Conservation (phyloP, 2,113 vertebrate species). For the Felis chaus region DNA sequence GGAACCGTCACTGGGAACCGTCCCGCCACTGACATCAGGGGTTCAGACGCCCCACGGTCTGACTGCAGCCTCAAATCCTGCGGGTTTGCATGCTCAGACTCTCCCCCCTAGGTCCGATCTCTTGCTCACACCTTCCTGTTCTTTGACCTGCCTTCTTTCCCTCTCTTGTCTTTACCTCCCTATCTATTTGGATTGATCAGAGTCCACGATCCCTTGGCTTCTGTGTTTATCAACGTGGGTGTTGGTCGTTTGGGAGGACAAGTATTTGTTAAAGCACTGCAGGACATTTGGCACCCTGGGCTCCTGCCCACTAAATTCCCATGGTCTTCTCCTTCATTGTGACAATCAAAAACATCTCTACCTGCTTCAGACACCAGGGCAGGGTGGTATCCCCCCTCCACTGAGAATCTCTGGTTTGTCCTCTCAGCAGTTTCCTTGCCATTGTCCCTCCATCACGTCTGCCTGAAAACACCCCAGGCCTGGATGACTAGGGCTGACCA, state of each 20-base stretch:
- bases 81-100: background rate
- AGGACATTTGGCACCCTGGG: background rate
- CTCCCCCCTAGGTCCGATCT: background rate
- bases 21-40: background rate
- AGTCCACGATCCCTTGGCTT: background rate
- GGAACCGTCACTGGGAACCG: background rate
- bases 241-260: background rate
- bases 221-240: background rate
- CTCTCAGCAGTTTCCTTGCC: background rate
- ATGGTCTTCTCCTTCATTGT: background rate
- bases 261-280: background rate
- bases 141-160: background rate
- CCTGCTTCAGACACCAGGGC: background rate
- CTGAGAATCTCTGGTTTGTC: background rate
- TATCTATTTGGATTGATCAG: background rate
- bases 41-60: background rate
- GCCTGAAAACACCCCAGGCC: background rate
- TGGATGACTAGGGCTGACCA: background rate
- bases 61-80: background rate
- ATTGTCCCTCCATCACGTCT: background rate
- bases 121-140: background rate
- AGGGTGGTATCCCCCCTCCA: fast-evolving
- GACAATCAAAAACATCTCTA: background rate
- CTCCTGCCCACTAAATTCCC: background rate
- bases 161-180: background rate